Evolutionary conservation across 1,140 invertebrate genomes (phyloP).

Genomic region (Drosophila ananassae): DNA sequence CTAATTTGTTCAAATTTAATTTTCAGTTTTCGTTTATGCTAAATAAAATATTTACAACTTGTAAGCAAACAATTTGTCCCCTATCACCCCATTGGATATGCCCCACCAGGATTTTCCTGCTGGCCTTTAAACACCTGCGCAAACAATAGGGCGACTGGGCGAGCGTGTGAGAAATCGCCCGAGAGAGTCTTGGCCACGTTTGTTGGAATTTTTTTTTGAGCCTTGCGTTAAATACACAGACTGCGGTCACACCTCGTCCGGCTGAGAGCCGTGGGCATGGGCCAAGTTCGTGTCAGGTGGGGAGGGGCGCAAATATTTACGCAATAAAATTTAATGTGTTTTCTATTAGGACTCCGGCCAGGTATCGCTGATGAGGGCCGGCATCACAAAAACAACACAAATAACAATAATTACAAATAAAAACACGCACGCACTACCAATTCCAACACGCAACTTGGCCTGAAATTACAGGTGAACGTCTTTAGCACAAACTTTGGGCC

Average conservation of each 20-base stretch:
- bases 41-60: constrained; percentile 80
- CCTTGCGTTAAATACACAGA: constrained; percentile 73
- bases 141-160: constrained; percentile 62
- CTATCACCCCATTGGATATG: not conserved
- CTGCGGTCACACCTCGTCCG: constrained; percentile 67
- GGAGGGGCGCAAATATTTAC: constrained; percentile 67
- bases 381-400: constrained; percentile 20
- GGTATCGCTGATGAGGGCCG: constrained; percentile 1
- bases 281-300: not conserved
- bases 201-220: constrained; percentile 67
- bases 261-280: not conserved
- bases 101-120: constrained; percentile 12
- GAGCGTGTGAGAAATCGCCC: constrained; percentile 33
- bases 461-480: constrained; percentile 4
- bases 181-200: constrained; percentile 51
- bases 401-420: constrained; percentile 76
- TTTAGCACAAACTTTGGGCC: not conserved
- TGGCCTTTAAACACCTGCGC: constrained; percentile 70
- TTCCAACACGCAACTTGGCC: constrained; percentile 38
- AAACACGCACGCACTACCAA: constrained; percentile 55
- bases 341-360: constrained; percentile 45
- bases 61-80: constrained; percentile 70
- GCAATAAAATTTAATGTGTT: constrained; percentile 80
- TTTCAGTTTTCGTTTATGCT: constrained; percentile 55
- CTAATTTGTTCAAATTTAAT: constrained; percentile 79